These are phyloP conservation scores for Styela clava DNA, from an alignment of 23 tunicate species.

Conservation along the genomic window DNA sequence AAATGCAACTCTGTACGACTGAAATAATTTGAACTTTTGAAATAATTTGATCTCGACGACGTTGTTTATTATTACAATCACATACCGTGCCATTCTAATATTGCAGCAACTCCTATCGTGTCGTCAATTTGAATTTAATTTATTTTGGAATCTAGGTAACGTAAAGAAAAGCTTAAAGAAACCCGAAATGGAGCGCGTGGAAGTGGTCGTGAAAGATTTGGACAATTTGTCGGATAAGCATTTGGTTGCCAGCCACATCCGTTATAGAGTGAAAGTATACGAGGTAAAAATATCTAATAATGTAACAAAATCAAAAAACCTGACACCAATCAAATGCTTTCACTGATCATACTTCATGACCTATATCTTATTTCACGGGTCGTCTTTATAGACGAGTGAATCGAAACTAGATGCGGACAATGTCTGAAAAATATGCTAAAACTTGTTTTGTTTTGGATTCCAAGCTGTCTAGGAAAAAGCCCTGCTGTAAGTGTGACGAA, in stretches of 20 bases:
- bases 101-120: too few species aligned
- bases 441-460: background rate
- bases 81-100: too few species aligned
- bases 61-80: too few species aligned
- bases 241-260: constrained; percentile 18
- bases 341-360: background rate
- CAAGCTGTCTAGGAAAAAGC: background rate
- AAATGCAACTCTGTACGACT: too few species aligned
- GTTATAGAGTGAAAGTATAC: constrained; percentile 62
- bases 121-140: too few species aligned
- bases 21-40: too few species aligned
- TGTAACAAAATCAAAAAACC: too few species aligned
- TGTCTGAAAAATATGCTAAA: background rate
- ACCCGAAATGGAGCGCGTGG: constrained; percentile 29
- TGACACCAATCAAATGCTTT: too few species aligned
- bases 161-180: background rate
- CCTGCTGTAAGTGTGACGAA: background rate
- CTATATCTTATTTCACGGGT: background rate
- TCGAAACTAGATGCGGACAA: background rate
- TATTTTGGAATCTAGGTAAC: too few species aligned
- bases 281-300: constrained; percentile 44
- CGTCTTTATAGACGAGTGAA: too few species aligned
- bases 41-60: too few species aligned
- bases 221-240: constrained; percentile 14
- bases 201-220: constrained; percentile 51